Conservation (phyloP, 2,888 invertebrate genomes). For the Zhuqinia jingwanae region DNA sequence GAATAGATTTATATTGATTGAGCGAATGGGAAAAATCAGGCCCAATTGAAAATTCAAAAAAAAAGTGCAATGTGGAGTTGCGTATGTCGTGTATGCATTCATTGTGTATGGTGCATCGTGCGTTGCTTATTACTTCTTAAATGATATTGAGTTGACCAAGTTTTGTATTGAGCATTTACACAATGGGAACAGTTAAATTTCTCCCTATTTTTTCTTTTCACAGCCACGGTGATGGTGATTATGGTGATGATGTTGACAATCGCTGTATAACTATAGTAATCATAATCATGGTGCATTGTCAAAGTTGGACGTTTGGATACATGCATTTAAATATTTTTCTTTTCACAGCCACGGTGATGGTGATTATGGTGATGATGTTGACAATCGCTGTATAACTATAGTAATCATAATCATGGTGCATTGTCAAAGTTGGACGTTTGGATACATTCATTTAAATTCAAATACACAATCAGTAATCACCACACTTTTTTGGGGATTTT, state of each 20-base stretch:
- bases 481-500: background rate
- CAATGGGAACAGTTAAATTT: constrained; percentile 36
- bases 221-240: background rate
- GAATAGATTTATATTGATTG: background rate
- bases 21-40: background rate
- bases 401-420: background rate
- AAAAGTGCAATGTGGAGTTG: too few relatives aligned
- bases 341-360: background rate
- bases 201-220: background rate
- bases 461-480: constrained; percentile 6
- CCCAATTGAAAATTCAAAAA: background rate
- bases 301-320: too few relatives aligned
- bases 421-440: too few relatives aligned
- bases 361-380: background rate
- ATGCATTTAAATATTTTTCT: too few relatives aligned
- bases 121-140: background rate
- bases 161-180: background rate
- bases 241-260: background rate
- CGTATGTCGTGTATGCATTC: background rate
- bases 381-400: background rate
- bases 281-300: too few relatives aligned
- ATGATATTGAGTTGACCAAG: background rate
- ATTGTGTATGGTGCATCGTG: background rate
- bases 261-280: background rate
- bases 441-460: background rate